These are phyloP conservation scores for Pegoplata infirma DNA, from an alignment of 2,888 invertebrate genomes.

Conservation along the genomic window DNA sequence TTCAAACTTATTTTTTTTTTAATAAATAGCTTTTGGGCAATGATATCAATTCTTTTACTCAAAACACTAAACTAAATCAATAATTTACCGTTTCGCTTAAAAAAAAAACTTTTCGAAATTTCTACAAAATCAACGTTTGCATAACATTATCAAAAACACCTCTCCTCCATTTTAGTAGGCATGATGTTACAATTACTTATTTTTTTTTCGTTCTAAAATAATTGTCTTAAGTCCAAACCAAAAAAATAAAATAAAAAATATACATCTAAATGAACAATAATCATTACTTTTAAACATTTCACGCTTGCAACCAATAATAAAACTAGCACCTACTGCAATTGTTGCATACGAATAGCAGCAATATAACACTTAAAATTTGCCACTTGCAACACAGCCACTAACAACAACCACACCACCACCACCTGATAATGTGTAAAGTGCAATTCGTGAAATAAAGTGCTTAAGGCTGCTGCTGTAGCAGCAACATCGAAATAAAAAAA, in stretches of 20 bases:
- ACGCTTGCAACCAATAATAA: slow-evolving; percentile 57
- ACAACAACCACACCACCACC: slow-evolving; percentile 50
- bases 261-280: slow-evolving; percentile 53
- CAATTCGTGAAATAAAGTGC: slow-evolving; percentile 58
- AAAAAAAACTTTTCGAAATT: too few species aligned
- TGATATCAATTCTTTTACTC: too few species aligned
- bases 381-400: slow-evolving; percentile 55
- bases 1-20: too few species aligned
- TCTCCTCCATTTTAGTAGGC: neutral
- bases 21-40: too few species aligned
- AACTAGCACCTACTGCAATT: slow-evolving; percentile 51
- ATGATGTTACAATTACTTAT: slow-evolving; percentile 15
- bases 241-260: neutral
- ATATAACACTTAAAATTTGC: slow-evolving; percentile 50
- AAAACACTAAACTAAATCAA: too few species aligned
- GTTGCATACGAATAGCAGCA: slow-evolving; percentile 32
- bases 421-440: slow-evolving; percentile 59
- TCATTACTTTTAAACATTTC: slow-evolving; percentile 56
- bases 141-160: neutral
- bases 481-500: neutral
- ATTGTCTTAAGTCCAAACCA: neutral
- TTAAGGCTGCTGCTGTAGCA: slow-evolving; percentile 47
- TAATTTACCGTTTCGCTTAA: too few species aligned
- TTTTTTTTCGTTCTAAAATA: neutral
- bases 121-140: too few species aligned